phyloP scores from a whole-genome alignment of 2,888 invertebrate genomes.

The Onchidella celtica region DNA sequence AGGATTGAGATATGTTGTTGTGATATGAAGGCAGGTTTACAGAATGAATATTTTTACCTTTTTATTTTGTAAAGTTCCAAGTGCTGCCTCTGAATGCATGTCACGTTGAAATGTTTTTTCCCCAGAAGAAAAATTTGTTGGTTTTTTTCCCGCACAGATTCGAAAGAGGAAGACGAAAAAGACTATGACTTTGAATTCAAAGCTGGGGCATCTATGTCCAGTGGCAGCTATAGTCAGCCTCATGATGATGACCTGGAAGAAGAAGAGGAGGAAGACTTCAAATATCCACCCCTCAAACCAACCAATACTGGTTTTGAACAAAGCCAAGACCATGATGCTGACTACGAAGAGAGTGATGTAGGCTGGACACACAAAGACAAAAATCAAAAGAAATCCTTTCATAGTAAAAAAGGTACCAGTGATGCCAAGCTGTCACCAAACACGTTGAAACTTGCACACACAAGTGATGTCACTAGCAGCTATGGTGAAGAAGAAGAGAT shows the following conservation, averaged over 20 bases:
- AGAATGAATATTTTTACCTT: background rate
- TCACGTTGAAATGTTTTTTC: too few relatives aligned
- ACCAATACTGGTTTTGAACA: background rate
- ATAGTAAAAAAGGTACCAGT: background rate
- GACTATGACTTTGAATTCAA: too few relatives aligned
- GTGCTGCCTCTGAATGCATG: background rate
- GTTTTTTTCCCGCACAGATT: too few relatives aligned
- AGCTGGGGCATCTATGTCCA: too few relatives aligned
- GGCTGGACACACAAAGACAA: background rate
- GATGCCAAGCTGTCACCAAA: background rate
- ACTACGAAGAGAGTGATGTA: constrained; percentile 24
- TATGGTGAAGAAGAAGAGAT: background rate
- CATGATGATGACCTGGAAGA: constrained; percentile 2
- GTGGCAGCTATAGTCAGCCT: background rate
- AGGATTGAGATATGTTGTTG: too few relatives aligned
- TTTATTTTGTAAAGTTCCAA: background rate
- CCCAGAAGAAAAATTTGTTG: too few relatives aligned
- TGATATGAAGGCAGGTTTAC: background rate
- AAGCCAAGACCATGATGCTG: constrained; percentile 32
- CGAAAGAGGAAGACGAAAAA: too few relatives aligned
- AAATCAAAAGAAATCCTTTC: background rate
- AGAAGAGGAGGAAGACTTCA: constrained; percentile 14
- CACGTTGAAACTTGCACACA: background rate
- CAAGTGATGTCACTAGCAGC: constrained; percentile 33
- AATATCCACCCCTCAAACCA: constrained; percentile 36